These are phyloP conservation scores for Yponomeuta plumbellus DNA, from an alignment of 2,888 invertebrate species.

Conservation along the genomic window DNA sequence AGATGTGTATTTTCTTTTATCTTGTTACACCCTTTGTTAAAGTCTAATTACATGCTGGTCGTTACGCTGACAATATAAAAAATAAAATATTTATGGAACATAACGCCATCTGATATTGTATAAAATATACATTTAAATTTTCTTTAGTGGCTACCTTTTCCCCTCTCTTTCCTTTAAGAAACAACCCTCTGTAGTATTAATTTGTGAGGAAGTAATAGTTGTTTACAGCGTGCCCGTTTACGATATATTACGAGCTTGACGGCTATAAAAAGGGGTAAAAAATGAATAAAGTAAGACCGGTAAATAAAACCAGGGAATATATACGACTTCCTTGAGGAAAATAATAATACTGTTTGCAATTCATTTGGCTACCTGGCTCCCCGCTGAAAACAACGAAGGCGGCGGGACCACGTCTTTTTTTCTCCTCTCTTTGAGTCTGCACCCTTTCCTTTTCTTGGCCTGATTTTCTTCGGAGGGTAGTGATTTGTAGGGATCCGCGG, in stretches of 20 bases:
- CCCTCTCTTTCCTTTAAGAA: conserved; percentile 17
- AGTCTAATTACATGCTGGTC: conserved; percentile 46
- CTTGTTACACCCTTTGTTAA: conserved; percentile 51
- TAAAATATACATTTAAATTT: neutral
- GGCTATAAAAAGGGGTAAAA: conserved; percentile 74
- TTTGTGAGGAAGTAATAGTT: conserved; percentile 59
- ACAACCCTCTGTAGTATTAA: conserved; percentile 55
- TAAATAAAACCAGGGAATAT: conserved; percentile 74
- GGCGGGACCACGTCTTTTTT: conserved; percentile 21
- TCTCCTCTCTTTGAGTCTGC: conserved; percentile 48
- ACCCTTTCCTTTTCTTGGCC: conserved; percentile 38
- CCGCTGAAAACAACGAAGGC: conserved; percentile 61
- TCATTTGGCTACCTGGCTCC: conserved; percentile 76
- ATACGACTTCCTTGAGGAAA: conserved; percentile 76
- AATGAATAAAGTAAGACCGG: conserved; percentile 69
- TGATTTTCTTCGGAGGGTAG: conserved; percentile 57
- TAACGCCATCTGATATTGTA: neutral
- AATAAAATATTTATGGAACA: neutral
- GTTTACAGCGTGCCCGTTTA: conserved; percentile 70
- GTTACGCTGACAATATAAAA: neutral
- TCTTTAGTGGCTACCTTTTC: neutral
- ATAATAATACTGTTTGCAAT: conserved; percentile 78
- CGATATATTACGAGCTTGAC: conserved; percentile 73
- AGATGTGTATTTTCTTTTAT: conserved; percentile 63
- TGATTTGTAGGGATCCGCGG: conserved; percentile 39